Base-by-base conservation (phyloP, 2,113 vertebrate genomes). In the Hylia prasina region DNA sequence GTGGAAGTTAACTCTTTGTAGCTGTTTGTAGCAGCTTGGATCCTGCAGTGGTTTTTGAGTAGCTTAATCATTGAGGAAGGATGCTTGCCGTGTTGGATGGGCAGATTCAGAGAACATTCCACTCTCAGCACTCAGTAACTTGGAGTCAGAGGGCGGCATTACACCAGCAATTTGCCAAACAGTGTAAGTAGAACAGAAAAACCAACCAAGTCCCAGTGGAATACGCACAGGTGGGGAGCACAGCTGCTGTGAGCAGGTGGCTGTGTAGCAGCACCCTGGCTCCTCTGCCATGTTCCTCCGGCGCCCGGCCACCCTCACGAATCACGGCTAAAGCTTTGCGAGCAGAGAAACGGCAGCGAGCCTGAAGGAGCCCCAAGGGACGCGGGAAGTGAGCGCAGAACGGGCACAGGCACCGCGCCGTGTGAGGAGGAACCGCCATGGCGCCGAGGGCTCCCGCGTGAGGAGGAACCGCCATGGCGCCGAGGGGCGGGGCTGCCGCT, bases 41-140 rank as follows among this genome's bases (percentile, higher is more conserved):
- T 96, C 13, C 48, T 33, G n/a, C 13, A 17, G 54, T 39, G 40
- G 0, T n/a, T 77, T 87, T 48, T 60, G 12, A 44, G 42, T 31
- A 64, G 53, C 13, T 5, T 65, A 21, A 23, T 4, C 6, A 7
- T 15, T 53, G 87, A 58, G 7, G 15, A 56, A n/a, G 28, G 12
- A 11, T 19, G 4, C 42, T 90, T 44, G 15, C 35, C 31, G 16
- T 2, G 1, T 56, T 75, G 80, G 37, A 45, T 30, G 11, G 48
- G 77, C 22, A 33, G 42, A 51, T 27, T 6, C 13, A 35, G 28
- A 7, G 3, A 78, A 60, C 16, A 37, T 53, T 30, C 6, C 7
- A 8, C 21, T 58, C 71, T 10, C 9, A 54, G 64, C 28, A 37
- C 15, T 81, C 39, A 0, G 0, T 33, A 61, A 39, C 3, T 8